Conservation (phyloP, 1,140 invertebrate species). For the Bombus vancouverensis region DNA sequence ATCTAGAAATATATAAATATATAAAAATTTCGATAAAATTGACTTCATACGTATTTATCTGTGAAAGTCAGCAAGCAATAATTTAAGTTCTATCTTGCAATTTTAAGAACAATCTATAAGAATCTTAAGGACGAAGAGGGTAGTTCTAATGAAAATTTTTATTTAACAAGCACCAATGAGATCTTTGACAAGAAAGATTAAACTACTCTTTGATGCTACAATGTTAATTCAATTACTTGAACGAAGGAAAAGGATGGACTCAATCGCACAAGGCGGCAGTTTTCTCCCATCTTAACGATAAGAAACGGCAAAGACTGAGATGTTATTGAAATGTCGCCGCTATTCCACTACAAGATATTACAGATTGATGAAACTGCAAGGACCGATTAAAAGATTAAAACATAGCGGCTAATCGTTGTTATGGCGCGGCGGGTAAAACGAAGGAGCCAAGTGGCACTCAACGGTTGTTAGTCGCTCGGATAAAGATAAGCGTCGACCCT, state of each 20-base stretch:
- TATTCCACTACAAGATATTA: not conserved
- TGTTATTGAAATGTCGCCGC: not conserved
- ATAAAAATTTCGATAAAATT: too few relatives aligned
- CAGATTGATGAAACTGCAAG: not conserved
- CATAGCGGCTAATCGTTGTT: slow-evolving; percentile 46
- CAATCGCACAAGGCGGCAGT: too few relatives aligned
- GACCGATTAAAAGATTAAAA: slow-evolving; percentile 58
- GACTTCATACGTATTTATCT: not conserved
- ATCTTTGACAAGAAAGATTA: not conserved
- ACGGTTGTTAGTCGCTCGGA: slow-evolving; percentile 61
- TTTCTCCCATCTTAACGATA: not conserved
- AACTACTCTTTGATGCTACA: not conserved
- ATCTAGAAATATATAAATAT: too few relatives aligned
- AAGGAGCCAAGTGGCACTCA: slow-evolving; percentile 46
- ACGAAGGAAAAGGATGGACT: too few relatives aligned
- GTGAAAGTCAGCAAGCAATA: not conserved
- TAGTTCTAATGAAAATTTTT: not conserved
- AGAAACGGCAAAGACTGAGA: not conserved
- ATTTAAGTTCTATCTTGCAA: not conserved
- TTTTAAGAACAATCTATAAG: not conserved
- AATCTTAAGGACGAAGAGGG: too few relatives aligned
- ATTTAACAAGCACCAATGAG: not conserved
- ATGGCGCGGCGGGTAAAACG: slow-evolving; percentile 5
- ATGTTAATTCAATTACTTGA: too few relatives aligned
- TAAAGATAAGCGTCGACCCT: slow-evolving; percentile 71